Evolutionary conservation across 2,113 vertebrate species (phyloP).

Genomic region (Phylloscopus trochiloides): DNA sequence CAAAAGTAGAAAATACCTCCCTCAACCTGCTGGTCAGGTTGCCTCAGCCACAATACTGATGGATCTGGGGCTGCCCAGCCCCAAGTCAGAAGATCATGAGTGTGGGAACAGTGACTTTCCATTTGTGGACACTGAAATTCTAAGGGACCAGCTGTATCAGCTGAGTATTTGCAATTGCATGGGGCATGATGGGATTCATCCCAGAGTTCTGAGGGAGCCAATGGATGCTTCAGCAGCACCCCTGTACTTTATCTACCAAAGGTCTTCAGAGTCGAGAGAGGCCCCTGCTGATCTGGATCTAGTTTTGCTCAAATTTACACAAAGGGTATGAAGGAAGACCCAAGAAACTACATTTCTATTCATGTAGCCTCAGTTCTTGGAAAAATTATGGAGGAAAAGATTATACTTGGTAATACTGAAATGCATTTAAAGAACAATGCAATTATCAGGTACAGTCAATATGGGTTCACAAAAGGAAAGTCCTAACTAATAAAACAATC

Average conservation of each 20-base stretch:
- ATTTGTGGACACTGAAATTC: not conserved
- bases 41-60: not conserved
- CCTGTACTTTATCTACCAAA: not conserved
- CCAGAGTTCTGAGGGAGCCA: not conserved
- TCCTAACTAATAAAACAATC: not conserved
- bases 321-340: not conserved
- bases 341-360: not conserved
- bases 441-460: not conserved
- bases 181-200: not conserved
- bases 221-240: not conserved
- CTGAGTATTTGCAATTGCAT: not conserved
- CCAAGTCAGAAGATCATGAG: rapidly evolving
- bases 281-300: not conserved
- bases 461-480: not conserved
- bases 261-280: not conserved
- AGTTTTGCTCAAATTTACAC: not conserved
- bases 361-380: not conserved
- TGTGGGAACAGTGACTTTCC: not conserved
- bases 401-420: not conserved
- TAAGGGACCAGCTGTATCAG: not conserved
- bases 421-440: not conserved
- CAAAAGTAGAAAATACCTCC: not conserved
- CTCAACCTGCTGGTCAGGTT: not conserved
- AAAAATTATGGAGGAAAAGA: not conserved
- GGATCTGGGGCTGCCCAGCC: not conserved